Percentiles rank a stretch among this genome's conserved stretches.
Evolutionary conservation across 2,797 vertebrate species (phyloP).

Genomic region (Pteropus rufus): DNA sequence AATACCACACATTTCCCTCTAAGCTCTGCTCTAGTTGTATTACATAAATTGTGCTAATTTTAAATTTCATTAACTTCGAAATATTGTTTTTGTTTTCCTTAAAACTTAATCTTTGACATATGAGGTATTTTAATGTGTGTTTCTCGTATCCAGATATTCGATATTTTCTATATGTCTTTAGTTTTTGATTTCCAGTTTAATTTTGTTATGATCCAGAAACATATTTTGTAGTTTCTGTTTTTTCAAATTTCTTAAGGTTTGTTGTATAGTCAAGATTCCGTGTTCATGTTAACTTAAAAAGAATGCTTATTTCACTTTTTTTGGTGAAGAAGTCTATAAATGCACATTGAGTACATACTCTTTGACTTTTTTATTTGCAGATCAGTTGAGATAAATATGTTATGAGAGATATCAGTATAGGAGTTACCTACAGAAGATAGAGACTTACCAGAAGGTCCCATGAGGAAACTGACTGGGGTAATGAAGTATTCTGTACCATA

Average conservation of each 20-base stretch:
- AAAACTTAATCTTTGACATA: neutral
- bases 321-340: neutral
- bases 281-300: neutral
- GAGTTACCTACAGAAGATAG: neutral
- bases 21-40: neutral
- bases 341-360: neutral
- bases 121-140: neutral
- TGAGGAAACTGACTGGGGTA: neutral
- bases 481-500: neutral
- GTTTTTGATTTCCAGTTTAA: neutral
- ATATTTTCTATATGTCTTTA: neutral
- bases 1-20: neutral
- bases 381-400: neutral
- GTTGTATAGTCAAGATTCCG: neutral
- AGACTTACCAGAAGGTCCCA: neutral
- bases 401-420: neutral
- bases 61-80: neutral
- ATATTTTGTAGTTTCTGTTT: neutral
- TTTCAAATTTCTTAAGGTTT: neutral
- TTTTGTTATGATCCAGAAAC: neutral
- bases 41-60: neutral
- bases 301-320: neutral
- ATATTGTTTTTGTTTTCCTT: neutral
- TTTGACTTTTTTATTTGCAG: neutral
- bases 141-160: neutral